Conservation (phyloP, 2,888 invertebrate species). For the Prosapia bicincta region DNA sequence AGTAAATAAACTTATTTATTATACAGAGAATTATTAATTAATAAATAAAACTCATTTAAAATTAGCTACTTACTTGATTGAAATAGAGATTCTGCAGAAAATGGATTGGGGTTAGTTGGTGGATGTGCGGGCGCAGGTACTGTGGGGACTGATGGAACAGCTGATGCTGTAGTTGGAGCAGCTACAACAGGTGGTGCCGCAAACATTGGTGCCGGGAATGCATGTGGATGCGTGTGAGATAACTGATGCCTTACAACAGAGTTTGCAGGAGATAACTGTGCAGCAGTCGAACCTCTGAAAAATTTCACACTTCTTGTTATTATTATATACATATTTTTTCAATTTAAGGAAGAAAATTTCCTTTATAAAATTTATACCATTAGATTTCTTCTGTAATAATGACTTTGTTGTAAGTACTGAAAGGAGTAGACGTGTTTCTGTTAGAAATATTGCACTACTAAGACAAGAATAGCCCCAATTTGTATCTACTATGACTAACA, state of each 20-base stretch:
- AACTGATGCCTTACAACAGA: conserved; percentile 44
- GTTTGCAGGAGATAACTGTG: conserved; percentile 40
- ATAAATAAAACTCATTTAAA: no score
- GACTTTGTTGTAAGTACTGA: no score
- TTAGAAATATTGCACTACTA: no score
- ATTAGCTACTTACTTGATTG: conserved; percentile 73
- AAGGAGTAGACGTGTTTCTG: no score
- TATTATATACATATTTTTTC: neutral
- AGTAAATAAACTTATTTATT: no score
- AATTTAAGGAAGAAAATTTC: no score
- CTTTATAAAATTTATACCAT: no score
- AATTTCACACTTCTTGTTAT: neutral
- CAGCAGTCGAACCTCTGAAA: conserved; percentile 37
- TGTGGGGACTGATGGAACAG: conserved; percentile 47
- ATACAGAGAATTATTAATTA: no score
- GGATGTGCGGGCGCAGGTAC: conserved; percentile 44
- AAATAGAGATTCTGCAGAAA: conserved; percentile 84
- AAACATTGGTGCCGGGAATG: conserved; percentile 63
- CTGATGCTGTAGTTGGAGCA: conserved; percentile 45
- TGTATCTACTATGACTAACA: no score
- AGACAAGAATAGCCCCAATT: no score
- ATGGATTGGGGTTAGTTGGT: conserved; percentile 72
- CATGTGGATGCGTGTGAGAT: conserved; percentile 52
- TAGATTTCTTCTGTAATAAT: no score
- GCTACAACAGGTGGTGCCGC: conserved; percentile 61